phyloP scores from a whole-genome alignment of 2,888 invertebrate genomes.

The Drosophila lutescens region DNA sequence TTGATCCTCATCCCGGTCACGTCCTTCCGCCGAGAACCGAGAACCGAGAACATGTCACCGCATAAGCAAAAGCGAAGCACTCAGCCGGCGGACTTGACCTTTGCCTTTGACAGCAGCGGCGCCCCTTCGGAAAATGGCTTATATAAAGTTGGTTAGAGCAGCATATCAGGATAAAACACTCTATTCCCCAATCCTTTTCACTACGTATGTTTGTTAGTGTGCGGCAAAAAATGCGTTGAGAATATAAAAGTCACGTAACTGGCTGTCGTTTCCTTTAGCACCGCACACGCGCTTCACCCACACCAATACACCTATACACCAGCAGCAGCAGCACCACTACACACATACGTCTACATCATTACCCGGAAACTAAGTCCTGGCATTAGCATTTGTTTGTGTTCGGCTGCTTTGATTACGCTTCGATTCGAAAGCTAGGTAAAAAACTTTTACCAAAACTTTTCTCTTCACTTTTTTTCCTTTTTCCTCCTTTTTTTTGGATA shows the following conservation, averaged over 20 bases:
- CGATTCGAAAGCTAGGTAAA: slow-evolving; percentile 65
- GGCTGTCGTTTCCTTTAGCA: slow-evolving; percentile 67
- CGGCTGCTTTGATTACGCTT: slow-evolving; percentile 75
- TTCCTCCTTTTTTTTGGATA: slow-evolving; percentile 35
- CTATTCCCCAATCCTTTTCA: slow-evolving; percentile 57
- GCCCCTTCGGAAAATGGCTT: slow-evolving; percentile 37
- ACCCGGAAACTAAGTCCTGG: slow-evolving; percentile 55
- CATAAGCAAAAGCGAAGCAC: slow-evolving; percentile 25
- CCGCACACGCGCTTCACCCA: slow-evolving; percentile 52
- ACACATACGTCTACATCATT: slow-evolving; percentile 35
- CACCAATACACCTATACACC: background rate
- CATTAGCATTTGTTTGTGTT: slow-evolving; percentile 75
- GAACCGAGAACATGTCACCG: slow-evolving; percentile 21
- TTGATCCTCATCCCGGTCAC: slow-evolving; percentile 30
- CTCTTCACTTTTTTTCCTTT: slow-evolving; percentile 46
- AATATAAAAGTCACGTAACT: slow-evolving; percentile 79
- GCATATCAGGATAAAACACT: slow-evolving; percentile 61
- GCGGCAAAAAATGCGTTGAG: slow-evolving; percentile 64
- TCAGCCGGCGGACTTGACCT: slow-evolving; percentile 60
- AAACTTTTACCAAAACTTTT: slow-evolving; percentile 58
- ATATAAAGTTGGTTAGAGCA: slow-evolving; percentile 33
- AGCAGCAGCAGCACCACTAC: slow-evolving; percentile 5
- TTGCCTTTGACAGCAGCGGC: slow-evolving; percentile 42
- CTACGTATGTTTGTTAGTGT: slow-evolving; percentile 4
- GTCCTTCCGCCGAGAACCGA: background rate